Evolutionary conservation across 2,888 invertebrate species (phyloP).

Genomic region (Parascotia fuliginaria): DNA sequence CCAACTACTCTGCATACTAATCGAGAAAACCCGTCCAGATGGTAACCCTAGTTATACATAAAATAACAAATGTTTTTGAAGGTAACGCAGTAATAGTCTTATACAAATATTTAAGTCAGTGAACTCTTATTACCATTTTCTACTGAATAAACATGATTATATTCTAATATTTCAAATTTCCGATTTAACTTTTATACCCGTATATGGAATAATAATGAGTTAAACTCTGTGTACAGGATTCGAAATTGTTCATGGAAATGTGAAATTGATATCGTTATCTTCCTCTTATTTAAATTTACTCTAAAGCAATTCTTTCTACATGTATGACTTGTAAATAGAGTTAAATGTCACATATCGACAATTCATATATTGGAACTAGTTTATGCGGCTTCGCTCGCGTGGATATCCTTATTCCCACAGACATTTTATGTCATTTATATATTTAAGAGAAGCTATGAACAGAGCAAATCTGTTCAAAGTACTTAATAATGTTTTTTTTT

Average conservation of each 20-base stretch:
- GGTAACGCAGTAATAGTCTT: background rate
- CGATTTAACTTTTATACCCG: slow-evolving; percentile 11
- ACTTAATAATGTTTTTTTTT: too few species aligned
- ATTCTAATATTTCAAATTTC: slow-evolving; percentile 11
- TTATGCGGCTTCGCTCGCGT: too few species aligned
- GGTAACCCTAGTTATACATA: too few species aligned
- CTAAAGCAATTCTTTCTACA: background rate
- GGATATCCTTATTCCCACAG: too few species aligned
- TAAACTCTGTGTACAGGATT: background rate
- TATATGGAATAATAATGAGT: slow-evolving; percentile 8
- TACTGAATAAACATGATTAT: slow-evolving; percentile 3
- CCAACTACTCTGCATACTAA: too few species aligned
- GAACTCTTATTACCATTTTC: slow-evolving; percentile 8
- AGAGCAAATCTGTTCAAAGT: too few species aligned
- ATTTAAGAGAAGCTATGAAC: too few species aligned
- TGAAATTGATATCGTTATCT: background rate
- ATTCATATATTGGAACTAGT: too few species aligned
- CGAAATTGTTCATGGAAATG: slow-evolving; percentile 3
- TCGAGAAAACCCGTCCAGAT: too few species aligned
- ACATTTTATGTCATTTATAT: too few species aligned
- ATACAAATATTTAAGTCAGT: slow-evolving; percentile 6
- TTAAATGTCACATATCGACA: background rate
- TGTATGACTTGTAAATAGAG: background rate
- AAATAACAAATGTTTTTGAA: background rate
- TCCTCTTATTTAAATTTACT: background rate